Conservation (phyloP, 1,140 invertebrate genomes). For the Nasonia longicornis region DNA sequence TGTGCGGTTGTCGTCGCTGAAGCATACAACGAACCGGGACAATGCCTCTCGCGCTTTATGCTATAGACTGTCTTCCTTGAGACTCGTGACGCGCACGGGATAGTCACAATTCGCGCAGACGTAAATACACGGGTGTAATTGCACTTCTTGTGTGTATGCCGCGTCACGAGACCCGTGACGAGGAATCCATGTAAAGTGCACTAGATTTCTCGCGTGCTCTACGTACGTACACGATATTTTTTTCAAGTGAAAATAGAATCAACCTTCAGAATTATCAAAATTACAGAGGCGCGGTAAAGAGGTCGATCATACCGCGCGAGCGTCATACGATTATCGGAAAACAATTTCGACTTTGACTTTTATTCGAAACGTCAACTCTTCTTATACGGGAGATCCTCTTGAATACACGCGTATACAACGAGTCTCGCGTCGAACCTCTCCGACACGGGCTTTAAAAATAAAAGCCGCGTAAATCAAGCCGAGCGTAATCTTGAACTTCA, state of each 20-base stretch:
- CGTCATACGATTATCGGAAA: background rate
- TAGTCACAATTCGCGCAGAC: too few relatives aligned
- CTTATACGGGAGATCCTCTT: too few relatives aligned
- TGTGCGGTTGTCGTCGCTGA: background rate
- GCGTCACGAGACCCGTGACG: background rate
- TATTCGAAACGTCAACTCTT: too few relatives aligned
- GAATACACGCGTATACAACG: too few relatives aligned
- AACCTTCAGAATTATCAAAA: background rate
- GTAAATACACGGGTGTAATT: too few relatives aligned
- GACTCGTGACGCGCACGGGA: too few relatives aligned
- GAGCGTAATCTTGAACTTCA: conserved; percentile 1
- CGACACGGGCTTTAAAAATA: too few relatives aligned
- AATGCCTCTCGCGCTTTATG: background rate
- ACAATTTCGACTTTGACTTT: too few relatives aligned
- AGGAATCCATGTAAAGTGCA: background rate
- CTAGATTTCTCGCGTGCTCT: background rate
- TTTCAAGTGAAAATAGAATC: background rate
- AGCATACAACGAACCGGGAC: background rate
- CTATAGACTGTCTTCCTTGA: background rate
- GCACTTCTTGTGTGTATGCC: too few relatives aligned
- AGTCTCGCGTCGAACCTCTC: too few relatives aligned
- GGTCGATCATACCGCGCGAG: background rate
- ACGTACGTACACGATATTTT: background rate
- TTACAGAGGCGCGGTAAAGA: background rate
- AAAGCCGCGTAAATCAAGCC: too few relatives aligned